Evolutionary conservation across 2,797 vertebrate species (phyloP), one percentile per base, ranked within the genome.

Genomic region (Neosalanx taihuensis): DNA sequence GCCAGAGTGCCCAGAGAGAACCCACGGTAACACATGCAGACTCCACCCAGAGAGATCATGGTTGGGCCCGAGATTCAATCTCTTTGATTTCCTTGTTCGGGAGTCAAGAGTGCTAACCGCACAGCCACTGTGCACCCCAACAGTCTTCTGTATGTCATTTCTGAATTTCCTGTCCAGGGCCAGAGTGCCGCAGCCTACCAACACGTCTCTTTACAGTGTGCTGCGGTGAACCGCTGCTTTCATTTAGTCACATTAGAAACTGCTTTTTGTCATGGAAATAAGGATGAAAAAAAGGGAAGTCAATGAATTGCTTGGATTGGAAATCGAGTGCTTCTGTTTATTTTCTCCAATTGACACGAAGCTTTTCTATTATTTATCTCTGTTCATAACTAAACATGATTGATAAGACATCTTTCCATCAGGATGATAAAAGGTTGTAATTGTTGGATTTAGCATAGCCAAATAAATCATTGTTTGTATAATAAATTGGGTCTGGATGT

Each of bases 141-240:
- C 23, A 26, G 23, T 26, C 78, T 89, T 79, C 67, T 81, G 67
- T 77, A 79, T 69, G 7, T n/a, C 33, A 23, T 73, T 51, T 46
- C 41, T 56, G 15, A 23, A 83, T 83, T 86, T 87, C 82, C 84
- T 87, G 84, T 83, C 70, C 79, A 73, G 71, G 77, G 6, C 35
- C 70, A 66, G 61, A 75, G 75, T 64, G 71, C 72, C 33, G 82
- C 79, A 37, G 23, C 30, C 31, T 15, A 64, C 23, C 79, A 82
- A 73, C 70, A 67, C 6, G 10, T 41, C 37, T 41, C 37, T 41
- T 49, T 71, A 68, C 71, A 74, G 5, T 13, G 31, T 56, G 61
- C 15, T 69, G 57, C 31, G 74, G 75, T 56, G 46, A 77, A 72
- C 64, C 59, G 72, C 4, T 31, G 73, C 26, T 49, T n/a, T 26